Base-by-base conservation (phyloP, 2,113 vertebrate species). In the Rhinogobius similis region DNA sequence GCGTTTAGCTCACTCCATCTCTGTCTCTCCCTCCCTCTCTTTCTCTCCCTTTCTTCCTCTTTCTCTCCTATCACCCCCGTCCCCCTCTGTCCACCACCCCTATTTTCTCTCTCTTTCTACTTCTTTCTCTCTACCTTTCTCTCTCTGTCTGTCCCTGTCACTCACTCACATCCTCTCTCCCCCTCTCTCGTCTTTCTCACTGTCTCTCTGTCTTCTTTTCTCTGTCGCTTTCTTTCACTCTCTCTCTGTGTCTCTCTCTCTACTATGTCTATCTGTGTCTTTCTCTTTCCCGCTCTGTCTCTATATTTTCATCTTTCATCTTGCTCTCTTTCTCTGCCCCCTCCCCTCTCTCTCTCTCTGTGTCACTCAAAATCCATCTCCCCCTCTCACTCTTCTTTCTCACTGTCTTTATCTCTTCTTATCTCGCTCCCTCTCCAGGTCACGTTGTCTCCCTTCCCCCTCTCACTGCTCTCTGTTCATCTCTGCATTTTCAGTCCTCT, bases 321-420 rank as follows among this genome's bases (percentile, higher is more conserved):
- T n/a, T n/a, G n/a, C n/a, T n/a, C n/a, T n/a, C n/a, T n/a, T n/a
- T n/a, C n/a, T n/a, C n/a, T n/a, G n/a, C n/a, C n/a, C n/a, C n/a
- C n/a, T n/a, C n/a, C n/a, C n/a, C n/a, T n/a, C n/a, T n/a, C n/a
- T n/a, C n/a, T n/a, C n/a, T n/a, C n/a, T n/a, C n/a, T n/a, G n/a
- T n/a, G n/a, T n/a, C n/a, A n/a, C n/a, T n/a, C n/a, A n/a, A n/a
- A n/a, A n/a, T n/a, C n/a, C n/a, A 55, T 76, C 70, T 62, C 36
- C 59, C 58, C 16, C 67, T 70, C 63, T 65, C 62, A 55, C 13
- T 2, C 29, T 6, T 32, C 29, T 6, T 32, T 6, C 46, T 58
- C 64, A 20, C 65, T 70, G 69, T 69, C 68, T n/a, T n/a, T n/a
- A 61, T 62, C 78, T 68, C 66, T 21, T 66, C 48, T 73, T 77